These are phyloP conservation scores for Myxocyprinus asiaticus DNA, from an alignment of 2,113 vertebrate species.

Conservation along the genomic window DNA sequence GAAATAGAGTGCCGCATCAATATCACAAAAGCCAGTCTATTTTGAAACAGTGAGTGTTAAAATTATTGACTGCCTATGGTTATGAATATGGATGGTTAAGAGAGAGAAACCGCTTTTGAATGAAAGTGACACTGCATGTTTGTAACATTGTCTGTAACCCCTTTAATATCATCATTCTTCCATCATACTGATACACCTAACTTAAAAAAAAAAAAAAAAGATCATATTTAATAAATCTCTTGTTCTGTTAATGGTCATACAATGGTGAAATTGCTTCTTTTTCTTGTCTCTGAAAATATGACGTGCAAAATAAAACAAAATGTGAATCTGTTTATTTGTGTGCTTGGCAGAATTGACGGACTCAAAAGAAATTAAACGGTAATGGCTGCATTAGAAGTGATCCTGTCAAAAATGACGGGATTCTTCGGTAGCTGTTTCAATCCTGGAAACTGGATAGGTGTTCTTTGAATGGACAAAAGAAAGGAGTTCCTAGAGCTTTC, in stretches of 20 bases:
- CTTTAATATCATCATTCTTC: too few species aligned
- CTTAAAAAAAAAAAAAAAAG: conserved; percentile 72
- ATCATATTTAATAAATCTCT: conserved; percentile 82
- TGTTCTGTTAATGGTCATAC: conserved; percentile 70
- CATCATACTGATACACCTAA: conserved; percentile 65
- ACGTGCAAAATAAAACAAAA: conserved; percentile 11
- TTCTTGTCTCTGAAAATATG: conserved; percentile 27
- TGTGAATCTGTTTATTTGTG: neutral
- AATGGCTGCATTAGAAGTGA: too few species aligned
- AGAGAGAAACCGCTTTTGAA: neutral
- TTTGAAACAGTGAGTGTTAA: neutral
- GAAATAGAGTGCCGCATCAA: neutral
- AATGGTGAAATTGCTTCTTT: neutral
- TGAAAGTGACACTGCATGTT: conserved; percentile 65
- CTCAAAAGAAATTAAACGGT: too few species aligned
- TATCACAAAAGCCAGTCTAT: neutral
- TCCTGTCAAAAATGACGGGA: too few species aligned
- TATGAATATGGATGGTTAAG: neutral
- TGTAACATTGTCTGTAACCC: conserved; percentile 39
- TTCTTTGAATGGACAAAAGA: neutral
- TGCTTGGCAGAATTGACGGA: neutral
- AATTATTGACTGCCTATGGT: conserved; percentile 10
- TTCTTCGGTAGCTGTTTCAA: too few species aligned
- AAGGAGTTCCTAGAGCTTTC: conserved; percentile 60
- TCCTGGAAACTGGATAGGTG: neutral